A percentile compares a stretch with the other conserved stretches of the same genome.
phyloP scores from a whole-genome alignment of 2,888 invertebrate genomes.

The Dasysyrphus tricinctus region DNA sequence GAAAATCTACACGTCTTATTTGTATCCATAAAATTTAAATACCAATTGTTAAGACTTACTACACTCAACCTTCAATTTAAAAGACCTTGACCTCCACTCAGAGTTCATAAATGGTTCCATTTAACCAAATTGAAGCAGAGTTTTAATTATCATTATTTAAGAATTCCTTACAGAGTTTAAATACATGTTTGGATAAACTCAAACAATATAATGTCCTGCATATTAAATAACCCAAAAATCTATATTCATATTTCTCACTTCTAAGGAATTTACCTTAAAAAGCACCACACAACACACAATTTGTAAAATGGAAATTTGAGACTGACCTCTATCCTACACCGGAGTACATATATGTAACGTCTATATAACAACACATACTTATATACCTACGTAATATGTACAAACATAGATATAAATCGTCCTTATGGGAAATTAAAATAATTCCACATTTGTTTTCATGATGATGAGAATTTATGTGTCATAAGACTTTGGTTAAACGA shows the following conservation, averaged over 20 bases:
- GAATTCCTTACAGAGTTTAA: too few relatives aligned
- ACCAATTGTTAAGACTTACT: too few relatives aligned
- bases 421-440: slow-evolving; percentile 56
- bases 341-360: background rate
- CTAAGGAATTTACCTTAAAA: background rate
- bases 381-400: background rate
- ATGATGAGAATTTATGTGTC: slow-evolving; percentile 59
- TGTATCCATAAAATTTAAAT: too few relatives aligned
- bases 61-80: too few relatives aligned
- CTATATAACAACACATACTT: too few relatives aligned
- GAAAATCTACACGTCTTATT: too few relatives aligned
- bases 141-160: too few relatives aligned
- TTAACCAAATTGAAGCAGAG: too few relatives aligned
- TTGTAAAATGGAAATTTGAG: background rate
- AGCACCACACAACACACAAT: background rate
- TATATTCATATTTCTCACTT: background rate
- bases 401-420: slow-evolving; percentile 2
- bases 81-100: too few relatives aligned
- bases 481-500: slow-evolving; percentile 47
- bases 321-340: background rate
- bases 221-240: background rate
- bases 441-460: slow-evolving; percentile 48
- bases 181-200: too few relatives aligned
- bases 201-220: background rate
- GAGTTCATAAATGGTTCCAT: too few relatives aligned